Evolutionary conservation across 2,113 vertebrate genomes (phyloP).

Genomic region (Esox niger): DNA sequence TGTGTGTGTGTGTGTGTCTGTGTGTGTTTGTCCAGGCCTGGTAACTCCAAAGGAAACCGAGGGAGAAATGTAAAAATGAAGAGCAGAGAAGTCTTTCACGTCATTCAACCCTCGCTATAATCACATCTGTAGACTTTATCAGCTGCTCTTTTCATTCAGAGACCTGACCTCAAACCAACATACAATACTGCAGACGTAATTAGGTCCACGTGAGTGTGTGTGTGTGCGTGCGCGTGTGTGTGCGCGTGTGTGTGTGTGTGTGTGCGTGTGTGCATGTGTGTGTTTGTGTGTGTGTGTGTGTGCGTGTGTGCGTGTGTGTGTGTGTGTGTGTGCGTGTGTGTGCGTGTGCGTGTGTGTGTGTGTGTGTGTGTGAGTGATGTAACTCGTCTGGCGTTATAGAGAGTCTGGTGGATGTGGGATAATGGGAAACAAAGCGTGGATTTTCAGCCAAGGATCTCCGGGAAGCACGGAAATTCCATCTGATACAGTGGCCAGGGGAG

Average conservation of each 20-base stretch:
- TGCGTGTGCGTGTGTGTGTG: constrained; percentile 15
- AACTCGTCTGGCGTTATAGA: constrained; percentile 16
- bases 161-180: constrained; percentile 9
- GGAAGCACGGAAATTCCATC: constrained; percentile 71
- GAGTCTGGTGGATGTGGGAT: constrained; percentile 43
- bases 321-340: background rate
- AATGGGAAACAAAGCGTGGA: constrained; percentile 53
- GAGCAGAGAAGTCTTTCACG: constrained; percentile 49
- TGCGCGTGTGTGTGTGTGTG: background rate
- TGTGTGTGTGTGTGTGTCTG: background rate
- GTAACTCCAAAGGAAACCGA: background rate
- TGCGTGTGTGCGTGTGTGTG: background rate
- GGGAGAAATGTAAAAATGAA: constrained; percentile 21
- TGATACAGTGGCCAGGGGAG: constrained; percentile 49
- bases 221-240: too few relatives aligned
- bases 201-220: background rate
- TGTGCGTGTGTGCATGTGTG: background rate
- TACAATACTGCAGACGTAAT: background rate
- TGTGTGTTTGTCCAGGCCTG: constrained; percentile 41
- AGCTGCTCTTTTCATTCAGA: background rate
- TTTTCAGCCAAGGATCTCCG: constrained; percentile 63
- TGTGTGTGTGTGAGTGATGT: background rate
- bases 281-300: background rate
- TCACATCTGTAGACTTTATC: constrained; percentile 32
- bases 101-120: constrained; percentile 59